A percentile compares a stretch with the other conserved stretches of the same genome.
Conservation (phyloP, 2,113 vertebrate species). For the Illadopsis cleaveri region DNA sequence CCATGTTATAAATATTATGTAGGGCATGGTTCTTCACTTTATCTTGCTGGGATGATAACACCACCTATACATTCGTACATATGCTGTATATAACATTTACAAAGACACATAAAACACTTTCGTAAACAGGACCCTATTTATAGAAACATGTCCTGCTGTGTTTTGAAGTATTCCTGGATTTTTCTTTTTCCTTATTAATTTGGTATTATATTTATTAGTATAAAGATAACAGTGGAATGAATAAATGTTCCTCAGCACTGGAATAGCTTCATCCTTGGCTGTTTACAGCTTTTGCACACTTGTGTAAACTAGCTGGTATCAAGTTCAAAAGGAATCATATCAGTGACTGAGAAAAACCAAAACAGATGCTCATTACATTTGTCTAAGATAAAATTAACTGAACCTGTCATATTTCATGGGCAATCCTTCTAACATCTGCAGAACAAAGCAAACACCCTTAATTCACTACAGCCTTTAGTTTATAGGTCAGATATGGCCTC, state of each 20-base stretch:
- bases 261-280: conserved; percentile 59
- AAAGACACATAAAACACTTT: not conserved
- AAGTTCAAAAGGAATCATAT: conserved; percentile 73
- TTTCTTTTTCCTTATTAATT: not conserved
- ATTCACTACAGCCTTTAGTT: conserved; percentile 65
- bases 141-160: not conserved
- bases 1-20: conserved; percentile 4
- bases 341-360: conserved; percentile 71
- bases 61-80: not conserved
- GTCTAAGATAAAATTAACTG: conserved; percentile 73
- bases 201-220: not conserved
- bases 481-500: conserved; percentile 54
- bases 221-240: conserved; percentile 21
- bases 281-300: conserved; percentile 68
- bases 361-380: conserved; percentile 75
- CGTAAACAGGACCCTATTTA: not conserved
- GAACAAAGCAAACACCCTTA: conserved; percentile 73
- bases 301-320: conserved; percentile 69
- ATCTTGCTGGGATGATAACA: not conserved
- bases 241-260: not conserved
- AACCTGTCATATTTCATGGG: conserved; percentile 69
- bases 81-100: not conserved
- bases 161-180: not conserved
- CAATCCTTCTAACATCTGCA: conserved; percentile 72
- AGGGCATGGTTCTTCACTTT: not conserved